These are phyloP conservation scores for Spilosoma lubricipeda DNA, from an alignment of 2,888 invertebrate species.

Conservation along the genomic window DNA sequence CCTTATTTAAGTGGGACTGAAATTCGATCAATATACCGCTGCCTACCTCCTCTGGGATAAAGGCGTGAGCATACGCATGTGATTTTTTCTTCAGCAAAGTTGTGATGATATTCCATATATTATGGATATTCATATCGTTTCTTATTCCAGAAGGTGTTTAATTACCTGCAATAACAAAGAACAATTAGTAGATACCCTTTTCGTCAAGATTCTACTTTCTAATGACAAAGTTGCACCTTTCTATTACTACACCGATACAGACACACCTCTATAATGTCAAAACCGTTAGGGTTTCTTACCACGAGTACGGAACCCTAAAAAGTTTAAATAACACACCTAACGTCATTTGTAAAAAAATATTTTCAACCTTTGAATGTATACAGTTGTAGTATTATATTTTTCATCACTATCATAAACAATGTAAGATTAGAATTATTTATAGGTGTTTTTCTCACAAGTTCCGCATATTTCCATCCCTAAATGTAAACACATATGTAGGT, in stretches of 20 bases:
- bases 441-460: background rate
- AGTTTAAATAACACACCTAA: background rate
- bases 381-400: background rate
- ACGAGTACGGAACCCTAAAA: too few relatives aligned
- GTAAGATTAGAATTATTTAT: background rate
- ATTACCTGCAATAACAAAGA: conserved; percentile 13
- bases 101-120: background rate
- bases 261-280: too few relatives aligned
- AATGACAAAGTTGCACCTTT: too few relatives aligned
- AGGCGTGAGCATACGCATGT: conserved; percentile 1
- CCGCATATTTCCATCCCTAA: background rate
- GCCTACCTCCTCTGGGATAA: background rate
- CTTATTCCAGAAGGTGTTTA: background rate
- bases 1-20: background rate
- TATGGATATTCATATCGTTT: background rate
- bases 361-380: background rate
- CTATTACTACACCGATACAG: too few relatives aligned
- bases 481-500: background rate
- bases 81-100: background rate
- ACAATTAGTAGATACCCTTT: too few relatives aligned
- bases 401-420: background rate
- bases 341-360: background rate
- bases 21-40: background rate
- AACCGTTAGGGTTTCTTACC: too few relatives aligned
- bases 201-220: too few relatives aligned